These are phyloP conservation scores for Gymnogyps californianus DNA, from an alignment of 2,113 vertebrate genomes.

Conservation along the genomic window DNA sequence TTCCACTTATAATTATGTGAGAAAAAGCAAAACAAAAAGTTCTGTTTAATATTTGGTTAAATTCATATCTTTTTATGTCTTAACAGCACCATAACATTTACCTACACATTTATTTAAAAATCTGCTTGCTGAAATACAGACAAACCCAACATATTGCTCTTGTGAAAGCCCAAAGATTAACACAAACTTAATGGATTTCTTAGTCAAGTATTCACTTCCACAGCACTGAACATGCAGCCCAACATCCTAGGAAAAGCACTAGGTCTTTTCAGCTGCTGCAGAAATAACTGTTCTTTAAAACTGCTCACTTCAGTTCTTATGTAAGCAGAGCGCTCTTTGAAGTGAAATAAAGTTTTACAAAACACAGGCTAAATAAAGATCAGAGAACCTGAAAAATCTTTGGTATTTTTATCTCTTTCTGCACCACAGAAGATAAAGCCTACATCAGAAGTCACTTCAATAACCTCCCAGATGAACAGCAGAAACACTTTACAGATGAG, in stretches of 20 bases:
- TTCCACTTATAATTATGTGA: not conserved
- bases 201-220: not conserved
- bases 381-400: not conserved
- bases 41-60: not conserved
- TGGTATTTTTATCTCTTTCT: not conserved
- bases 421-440: not conserved
- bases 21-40: not conserved
- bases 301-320: not conserved
- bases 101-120: not conserved
- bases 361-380: not conserved
- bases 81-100: not conserved
- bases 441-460: not conserved
- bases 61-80: not conserved
- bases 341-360: conserved; percentile 16
- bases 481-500: not conserved
- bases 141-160: not conserved
- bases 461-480: not conserved
- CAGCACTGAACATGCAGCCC: not conserved
- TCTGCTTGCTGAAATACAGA: not conserved
- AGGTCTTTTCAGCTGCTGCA: not conserved
- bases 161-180: not conserved
- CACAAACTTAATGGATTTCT: not conserved
- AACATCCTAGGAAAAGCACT: not conserved
- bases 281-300: not conserved
- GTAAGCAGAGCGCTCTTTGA: not conserved